These are phyloP conservation scores for Diplazon laetatorius DNA, from an alignment of 2,888 invertebrate genomes.

Conservation along the genomic window DNA sequence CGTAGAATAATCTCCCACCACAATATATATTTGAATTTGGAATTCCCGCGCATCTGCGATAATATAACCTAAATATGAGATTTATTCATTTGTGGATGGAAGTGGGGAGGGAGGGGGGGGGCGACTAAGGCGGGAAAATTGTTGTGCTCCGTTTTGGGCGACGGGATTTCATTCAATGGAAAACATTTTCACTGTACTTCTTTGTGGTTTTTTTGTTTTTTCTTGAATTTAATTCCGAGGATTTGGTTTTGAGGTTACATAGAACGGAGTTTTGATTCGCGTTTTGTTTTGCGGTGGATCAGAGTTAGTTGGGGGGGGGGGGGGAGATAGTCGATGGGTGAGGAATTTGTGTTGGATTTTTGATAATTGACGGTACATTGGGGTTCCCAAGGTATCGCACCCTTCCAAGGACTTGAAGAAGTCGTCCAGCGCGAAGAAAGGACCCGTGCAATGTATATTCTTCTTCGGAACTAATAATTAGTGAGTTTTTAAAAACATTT, in stretches of 20 bases:
- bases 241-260: too few species aligned
- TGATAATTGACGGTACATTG: conserved; percentile 65
- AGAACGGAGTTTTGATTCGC: too few species aligned
- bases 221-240: neutral
- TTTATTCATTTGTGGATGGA: conserved; percentile 5
- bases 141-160: neutral
- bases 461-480: conserved; percentile 98
- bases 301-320: too few species aligned
- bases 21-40: conserved; percentile 77
- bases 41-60: conserved; percentile 78
- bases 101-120: too few species aligned
- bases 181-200: neutral
- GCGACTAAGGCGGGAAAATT: conserved; percentile 53
- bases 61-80: conserved; percentile 78
- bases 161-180: neutral
- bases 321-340: too few species aligned
- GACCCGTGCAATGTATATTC: conserved; percentile 91
- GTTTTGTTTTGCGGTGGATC: too few species aligned
- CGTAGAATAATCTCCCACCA: conserved; percentile 74
- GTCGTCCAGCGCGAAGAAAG: conserved; percentile 88
- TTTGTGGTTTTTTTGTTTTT: neutral
- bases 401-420: conserved; percentile 91
- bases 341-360: conserved; percentile 19
- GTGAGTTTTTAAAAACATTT: conserved; percentile 88
- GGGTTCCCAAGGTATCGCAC: conserved; percentile 88